Evolutionary conservation across 1,140 invertebrate genomes (phyloP), one percentile per base, ranked within the genome.

Genomic region (Plectrocnemia conspersa): DNA sequence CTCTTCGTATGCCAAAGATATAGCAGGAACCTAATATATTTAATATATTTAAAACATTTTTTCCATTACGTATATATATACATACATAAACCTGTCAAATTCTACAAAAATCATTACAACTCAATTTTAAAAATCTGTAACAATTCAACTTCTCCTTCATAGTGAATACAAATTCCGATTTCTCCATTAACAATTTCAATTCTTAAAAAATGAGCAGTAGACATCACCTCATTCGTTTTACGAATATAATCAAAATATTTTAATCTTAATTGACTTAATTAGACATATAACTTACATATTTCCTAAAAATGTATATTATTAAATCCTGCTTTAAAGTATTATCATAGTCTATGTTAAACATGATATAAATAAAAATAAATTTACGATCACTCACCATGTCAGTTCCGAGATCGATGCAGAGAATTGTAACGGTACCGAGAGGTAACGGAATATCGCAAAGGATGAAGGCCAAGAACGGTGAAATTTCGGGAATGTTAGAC

Each of bases 381-480:
- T 1, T 4, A 41, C 47, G 52, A 47, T 7, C 25, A 40, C 86
- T 89, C 84, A 89, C 95, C 95, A 98, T 98, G 84, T 99, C 96
- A 68, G 96, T 99, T 84, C 96, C 96, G 72, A 99, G 82, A 84
- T 99, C 96, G 79, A 99, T 99, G 81, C 96, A 99, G 59, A 99
- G 83, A 79, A 99, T 99, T 63, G 97, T 98, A 56, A 99, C 94
- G 50, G 96, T 98, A 68, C 96, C 97, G 59, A 99, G 82, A 42
- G 96, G 95, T 63, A 99, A 79, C 53, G 97, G 97, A 71, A 98
- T 94, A 70, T 96, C 93, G 73, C 89, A 88, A 22, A 98, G 80
- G 73, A 99, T 98, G 77, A 98, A 98, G 56, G 94, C 84, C 71
- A 99, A 82, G 86, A 99, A 99, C 45, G 97, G 97, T 36, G 93